A percentile compares a stretch with the other conserved stretches of the same genome.
Conservation (phyloP, 1,140 invertebrate species). For the Drosophila erecta region DNA sequence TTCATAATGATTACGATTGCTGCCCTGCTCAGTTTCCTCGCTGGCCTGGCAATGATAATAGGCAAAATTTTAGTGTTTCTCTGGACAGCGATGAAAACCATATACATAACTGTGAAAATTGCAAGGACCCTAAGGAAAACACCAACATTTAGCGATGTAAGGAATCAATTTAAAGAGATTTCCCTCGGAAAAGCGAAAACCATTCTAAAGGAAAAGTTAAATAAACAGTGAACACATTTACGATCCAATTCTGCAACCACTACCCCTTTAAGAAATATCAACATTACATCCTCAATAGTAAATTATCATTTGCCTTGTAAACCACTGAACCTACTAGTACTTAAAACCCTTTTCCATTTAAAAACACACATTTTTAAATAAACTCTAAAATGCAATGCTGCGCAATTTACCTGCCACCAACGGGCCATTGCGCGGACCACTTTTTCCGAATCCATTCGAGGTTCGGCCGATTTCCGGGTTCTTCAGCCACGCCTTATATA, state of each 20-base stretch:
- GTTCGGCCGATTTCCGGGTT: conserved; percentile 31
- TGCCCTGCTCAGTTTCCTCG: background rate
- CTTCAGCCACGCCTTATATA: conserved; percentile 55
- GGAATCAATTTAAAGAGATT: conserved; percentile 2
- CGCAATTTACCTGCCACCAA: conserved; percentile 83
- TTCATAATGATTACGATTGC: conserved; percentile 12
- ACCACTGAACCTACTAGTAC: no score
- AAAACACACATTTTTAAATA: background rate
- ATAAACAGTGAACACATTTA: background rate
- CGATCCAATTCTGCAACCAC: background rate
- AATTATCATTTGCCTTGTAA: no score
- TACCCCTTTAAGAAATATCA: no score
- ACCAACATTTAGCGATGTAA: conserved; percentile 2
- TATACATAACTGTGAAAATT: conserved; percentile 6
- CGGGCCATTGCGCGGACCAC: conserved; percentile 83
- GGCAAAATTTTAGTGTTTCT: background rate
- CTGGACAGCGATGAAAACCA: background rate
- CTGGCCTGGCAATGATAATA: background rate
- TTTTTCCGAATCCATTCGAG: conserved; percentile 82
- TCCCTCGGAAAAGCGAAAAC: background rate
- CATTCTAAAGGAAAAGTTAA: background rate
- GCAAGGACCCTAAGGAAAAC: conserved; percentile 7
- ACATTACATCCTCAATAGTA: no score
- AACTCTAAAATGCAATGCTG: no score
- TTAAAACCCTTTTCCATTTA: no score